These are phyloP conservation scores for Cyclophora albipunctata DNA, from an alignment of 2,888 invertebrate species.

Conservation along the genomic window DNA sequence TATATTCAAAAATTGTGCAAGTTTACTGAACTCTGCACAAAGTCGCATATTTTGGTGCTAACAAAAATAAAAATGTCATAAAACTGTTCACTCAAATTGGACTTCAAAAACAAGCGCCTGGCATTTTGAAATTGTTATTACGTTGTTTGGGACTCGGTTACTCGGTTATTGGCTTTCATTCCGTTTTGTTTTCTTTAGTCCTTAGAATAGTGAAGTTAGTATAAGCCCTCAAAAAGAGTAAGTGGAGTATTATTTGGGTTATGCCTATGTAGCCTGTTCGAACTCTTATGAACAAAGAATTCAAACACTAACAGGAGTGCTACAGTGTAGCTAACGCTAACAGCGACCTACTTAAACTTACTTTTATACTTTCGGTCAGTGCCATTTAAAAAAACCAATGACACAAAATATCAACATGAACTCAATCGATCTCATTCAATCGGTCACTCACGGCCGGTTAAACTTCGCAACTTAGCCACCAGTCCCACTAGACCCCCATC, in stretches of 20 bases:
- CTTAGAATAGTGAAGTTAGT: no score
- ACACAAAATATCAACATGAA: constrained; percentile 12
- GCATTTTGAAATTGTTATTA: no score
- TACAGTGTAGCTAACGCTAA: no score
- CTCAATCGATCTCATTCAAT: constrained; percentile 18
- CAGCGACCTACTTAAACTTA: no score
- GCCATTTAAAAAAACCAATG: constrained; percentile 1
- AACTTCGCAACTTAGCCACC: constrained; percentile 14
- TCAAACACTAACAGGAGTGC: neutral
- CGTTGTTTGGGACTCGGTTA: no score
- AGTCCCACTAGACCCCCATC: constrained; percentile 17
- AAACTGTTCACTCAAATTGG: neutral
- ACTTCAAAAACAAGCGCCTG: neutral
- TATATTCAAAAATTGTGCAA: constrained; percentile 3
- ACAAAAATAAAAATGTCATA: neutral
- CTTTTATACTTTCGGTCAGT: neutral
- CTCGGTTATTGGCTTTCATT: no score
- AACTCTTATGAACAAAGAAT: neutral
- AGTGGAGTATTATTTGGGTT: no score
- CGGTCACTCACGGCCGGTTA: constrained; percentile 12
- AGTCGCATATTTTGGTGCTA: neutral
- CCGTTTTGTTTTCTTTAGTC: no score
- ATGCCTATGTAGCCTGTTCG: no score
- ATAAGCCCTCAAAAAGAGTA: no score
- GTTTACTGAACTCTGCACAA: neutral